A percentile compares a stretch with the other conserved stretches of the same genome.
Evolutionary conservation across 2,113 vertebrate species (phyloP).

Genomic region (Lates calcarifer): DNA sequence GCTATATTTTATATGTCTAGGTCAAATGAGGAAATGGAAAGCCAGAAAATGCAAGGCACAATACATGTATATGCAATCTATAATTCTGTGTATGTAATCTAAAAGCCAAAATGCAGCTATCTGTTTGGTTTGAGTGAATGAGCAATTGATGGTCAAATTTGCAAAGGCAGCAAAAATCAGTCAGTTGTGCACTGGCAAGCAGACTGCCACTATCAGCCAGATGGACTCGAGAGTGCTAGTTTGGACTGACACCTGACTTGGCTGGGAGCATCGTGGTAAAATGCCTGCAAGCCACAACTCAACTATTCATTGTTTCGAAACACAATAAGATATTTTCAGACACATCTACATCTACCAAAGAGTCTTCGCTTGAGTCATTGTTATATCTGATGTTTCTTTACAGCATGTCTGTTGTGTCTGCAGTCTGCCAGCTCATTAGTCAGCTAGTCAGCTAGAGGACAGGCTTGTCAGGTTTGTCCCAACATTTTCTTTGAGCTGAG

Average conservation of each 20-base stretch:
- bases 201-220: constrained; percentile 21
- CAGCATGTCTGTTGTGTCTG: constrained; percentile 46
- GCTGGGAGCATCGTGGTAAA: constrained; percentile 13
- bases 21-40: background rate
- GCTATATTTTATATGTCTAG: background rate
- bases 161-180: constrained; percentile 26
- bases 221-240: constrained; percentile 39
- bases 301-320: constrained; percentile 30
- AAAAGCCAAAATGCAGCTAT: background rate
- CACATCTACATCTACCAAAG: constrained; percentile 15
- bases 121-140: background rate
- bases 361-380: constrained; percentile 19
- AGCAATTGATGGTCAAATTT: constrained; percentile 29
- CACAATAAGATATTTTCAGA: constrained; percentile 22
- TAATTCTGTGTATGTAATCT: background rate
- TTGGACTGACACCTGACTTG: constrained; percentile 44
- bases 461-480: constrained; percentile 34
- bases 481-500: constrained; percentile 24
- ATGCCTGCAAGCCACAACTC: constrained; percentile 3
- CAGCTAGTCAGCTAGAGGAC: constrained; percentile 49
- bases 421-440: constrained; percentile 62
- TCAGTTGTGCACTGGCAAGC: constrained; percentile 26
- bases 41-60: background rate
- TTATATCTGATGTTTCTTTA: constrained; percentile 32
- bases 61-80: background rate